Conservation (phyloP, 2,797 vertebrate genomes). For the Vireo griseus region DNA sequence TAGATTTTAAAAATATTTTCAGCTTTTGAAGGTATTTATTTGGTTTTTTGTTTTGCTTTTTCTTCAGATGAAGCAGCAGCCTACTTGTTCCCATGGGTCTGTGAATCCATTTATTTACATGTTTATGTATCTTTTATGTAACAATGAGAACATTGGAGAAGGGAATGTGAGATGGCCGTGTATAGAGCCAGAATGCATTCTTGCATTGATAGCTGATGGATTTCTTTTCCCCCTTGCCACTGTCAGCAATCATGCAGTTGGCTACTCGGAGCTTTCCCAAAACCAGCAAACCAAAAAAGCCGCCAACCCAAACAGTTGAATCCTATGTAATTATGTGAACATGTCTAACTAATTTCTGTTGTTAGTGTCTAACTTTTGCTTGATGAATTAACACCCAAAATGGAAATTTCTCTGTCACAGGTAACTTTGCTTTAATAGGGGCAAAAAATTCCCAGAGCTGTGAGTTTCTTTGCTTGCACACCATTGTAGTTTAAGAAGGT, state of each 20-base stretch:
- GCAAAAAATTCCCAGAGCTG: neutral
- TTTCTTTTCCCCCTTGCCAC: neutral
- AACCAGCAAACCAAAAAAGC: neutral
- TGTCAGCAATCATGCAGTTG: neutral
- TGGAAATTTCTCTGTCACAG: neutral
- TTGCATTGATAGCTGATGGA: neutral
- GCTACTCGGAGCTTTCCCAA: neutral
- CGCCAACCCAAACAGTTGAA: neutral
- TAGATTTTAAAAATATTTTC: neutral
- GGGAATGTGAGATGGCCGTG: neutral
- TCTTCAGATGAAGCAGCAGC: neutral
- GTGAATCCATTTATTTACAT: neutral
- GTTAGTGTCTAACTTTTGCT: neutral
- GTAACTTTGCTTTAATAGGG: neutral
- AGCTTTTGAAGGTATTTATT: neutral
- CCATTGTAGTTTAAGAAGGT: neutral
- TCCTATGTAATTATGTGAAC: neutral
- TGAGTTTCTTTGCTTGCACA: neutral
- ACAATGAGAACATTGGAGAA: neutral
- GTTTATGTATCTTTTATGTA: slow-evolving; percentile 15
- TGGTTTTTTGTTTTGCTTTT: neutral
- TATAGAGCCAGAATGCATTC: neutral
- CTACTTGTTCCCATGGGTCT: neutral
- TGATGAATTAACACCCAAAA: neutral
- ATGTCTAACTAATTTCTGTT: neutral